Conservation (phyloP, 2,113 vertebrate genomes). For the Protobothrops mucrosquamatus region DNA sequence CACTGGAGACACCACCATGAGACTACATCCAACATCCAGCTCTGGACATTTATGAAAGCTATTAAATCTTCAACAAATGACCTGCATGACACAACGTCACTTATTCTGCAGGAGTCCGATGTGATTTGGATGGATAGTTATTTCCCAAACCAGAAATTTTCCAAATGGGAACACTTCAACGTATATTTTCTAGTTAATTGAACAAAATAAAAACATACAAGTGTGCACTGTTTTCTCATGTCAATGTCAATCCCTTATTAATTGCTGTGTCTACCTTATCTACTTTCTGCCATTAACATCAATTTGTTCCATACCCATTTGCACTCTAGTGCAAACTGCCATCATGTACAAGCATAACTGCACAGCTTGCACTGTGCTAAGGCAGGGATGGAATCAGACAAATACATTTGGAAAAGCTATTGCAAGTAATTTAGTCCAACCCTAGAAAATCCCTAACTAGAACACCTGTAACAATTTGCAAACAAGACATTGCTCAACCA, state of each 20-base stretch:
- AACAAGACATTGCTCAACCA: not conserved
- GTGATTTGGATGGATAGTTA: not conserved
- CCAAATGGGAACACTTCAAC: not conserved
- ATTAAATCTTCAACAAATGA: not conserved
- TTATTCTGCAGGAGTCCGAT: not conserved
- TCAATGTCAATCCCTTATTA: not conserved
- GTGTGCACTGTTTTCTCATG: not conserved
- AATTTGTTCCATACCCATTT: constrained; percentile 1
- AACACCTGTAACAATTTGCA: not conserved
- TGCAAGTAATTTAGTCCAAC: not conserved
- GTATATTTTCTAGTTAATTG: not conserved
- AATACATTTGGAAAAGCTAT: not conserved
- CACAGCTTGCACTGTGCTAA: not conserved
- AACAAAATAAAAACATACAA: not conserved
- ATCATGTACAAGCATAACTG: not conserved
- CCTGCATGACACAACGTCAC: not conserved
- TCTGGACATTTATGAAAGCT: not conserved
- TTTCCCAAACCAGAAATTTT: not conserved
- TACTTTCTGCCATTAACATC: not conserved
- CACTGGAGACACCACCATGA: not conserved
- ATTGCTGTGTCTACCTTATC: not conserved
- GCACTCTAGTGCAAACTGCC: not conserved
- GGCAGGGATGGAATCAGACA: not conserved
- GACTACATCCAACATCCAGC: not conserved
- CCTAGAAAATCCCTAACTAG: not conserved